Base-by-base conservation (phyloP, 2,797 vertebrate species). In the Trematomus bernacchii region DNA sequence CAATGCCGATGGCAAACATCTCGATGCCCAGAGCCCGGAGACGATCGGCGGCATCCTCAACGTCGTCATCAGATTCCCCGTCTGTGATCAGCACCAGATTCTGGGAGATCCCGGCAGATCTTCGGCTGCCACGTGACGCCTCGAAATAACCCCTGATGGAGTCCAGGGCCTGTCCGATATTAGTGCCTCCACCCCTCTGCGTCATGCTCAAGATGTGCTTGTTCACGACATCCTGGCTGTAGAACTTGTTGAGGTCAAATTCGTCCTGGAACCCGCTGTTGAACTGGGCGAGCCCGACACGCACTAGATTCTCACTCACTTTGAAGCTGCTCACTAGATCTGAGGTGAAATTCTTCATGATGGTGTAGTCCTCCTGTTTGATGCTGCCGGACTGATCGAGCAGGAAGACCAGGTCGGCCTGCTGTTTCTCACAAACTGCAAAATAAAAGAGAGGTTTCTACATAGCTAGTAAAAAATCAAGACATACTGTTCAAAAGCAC, bases 81-180 rank as follows among this genome's bases (percentile, higher is more conserved):
- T 96, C 96, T 0, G 96, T 97, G 86, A 97, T 95, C 72, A 98
- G 84, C 50, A 97, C 77, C 70, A 97, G 92, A 63, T 94, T 95
- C 74, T 96, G 96, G 10, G 91, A 87, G 30, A 96, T 65, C 4
- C 27, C 52, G 0, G 47, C 64, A 6, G 76, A 78, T 23, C 47
- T 92, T 4, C 95, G 91, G 62, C 96, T 88, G 9, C 96, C 96
- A 0, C 37, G 86, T 0, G 71, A 80, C 12, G 77, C 81, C 8
- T 94, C 60, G 64, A 97, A 98, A 68, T 95, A 94, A 0, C 71
- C 73, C 11, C 37, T 72, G 14, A 95, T 88, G 21, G 88, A 89
- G 1, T 57, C 50, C 55, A 97, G 84, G 4, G 93, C 96, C 4
- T 27, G 15, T 12, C 95, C 96, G 0, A 95, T 96, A 0, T 15